A percentile compares a stretch with the other conserved stretches of the same genome.
These are phyloP conservation scores for Ferrisia virgata DNA, from an alignment of 2,888 invertebrate species.

Conservation along the genomic window DNA sequence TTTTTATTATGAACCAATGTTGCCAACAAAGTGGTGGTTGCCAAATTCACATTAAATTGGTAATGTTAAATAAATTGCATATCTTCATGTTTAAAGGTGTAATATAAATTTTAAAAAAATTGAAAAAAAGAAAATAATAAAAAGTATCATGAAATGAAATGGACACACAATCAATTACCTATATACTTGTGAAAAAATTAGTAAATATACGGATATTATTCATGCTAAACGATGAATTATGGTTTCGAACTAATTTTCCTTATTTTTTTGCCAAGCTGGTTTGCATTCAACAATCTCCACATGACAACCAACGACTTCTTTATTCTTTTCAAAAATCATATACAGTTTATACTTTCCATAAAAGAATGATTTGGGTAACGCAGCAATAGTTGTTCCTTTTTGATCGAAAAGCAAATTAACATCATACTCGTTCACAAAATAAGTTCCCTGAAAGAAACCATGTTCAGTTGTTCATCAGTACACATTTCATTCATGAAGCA, in stretches of 20 bases:
- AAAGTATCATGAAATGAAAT: background rate
- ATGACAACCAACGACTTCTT: background rate
- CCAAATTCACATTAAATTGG: background rate
- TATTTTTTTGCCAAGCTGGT: background rate
- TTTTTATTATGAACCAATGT: background rate
- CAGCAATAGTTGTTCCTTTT: background rate
- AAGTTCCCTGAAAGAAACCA: background rate
- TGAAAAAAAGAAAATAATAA: background rate
- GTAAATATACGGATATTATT: too few relatives aligned
- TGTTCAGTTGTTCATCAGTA: too few relatives aligned
- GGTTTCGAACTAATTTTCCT: background rate
- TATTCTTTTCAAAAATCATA: background rate
- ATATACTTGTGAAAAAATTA: background rate
- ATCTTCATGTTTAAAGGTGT: background rate
- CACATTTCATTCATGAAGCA: background rate
- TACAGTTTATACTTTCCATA: background rate
- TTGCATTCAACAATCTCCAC: background rate
- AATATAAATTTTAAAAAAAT: background rate
- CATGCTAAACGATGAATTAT: too few relatives aligned
- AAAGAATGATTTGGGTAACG: background rate
- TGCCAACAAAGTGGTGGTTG: background rate
- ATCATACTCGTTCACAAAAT: background rate
- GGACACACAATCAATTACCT: background rate
- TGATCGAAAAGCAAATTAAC: background rate
- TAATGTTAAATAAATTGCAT: background rate